phyloP scores from a whole-genome alignment of 2,888 invertebrate genomes.

The Anticlea derivata region DNA sequence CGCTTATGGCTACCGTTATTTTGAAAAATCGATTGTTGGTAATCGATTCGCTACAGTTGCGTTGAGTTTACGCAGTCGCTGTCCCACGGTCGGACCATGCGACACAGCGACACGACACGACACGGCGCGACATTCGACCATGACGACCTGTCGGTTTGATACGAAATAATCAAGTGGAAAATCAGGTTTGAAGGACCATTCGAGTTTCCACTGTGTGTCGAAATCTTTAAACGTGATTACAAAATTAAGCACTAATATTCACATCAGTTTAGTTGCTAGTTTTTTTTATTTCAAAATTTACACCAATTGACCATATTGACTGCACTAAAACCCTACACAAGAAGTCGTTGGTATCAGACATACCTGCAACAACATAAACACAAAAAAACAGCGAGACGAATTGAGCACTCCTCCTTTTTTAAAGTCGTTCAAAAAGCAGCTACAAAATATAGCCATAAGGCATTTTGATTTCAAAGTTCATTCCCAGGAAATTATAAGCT shows the following conservation, averaged over 20 bases:
- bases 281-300: no score
- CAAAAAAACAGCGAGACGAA: no score
- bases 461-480: slow-evolving; percentile 9
- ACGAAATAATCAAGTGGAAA: slow-evolving; percentile 66
- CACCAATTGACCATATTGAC: no score
- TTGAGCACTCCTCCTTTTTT: no score
- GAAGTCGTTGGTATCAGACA: no score
- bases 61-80: slow-evolving; percentile 69
- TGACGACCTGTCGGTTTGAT: slow-evolving; percentile 54
- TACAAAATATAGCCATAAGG: background rate
- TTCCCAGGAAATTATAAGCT: slow-evolving; percentile 16
- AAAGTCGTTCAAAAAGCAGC: no score
- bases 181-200: slow-evolving; percentile 67
- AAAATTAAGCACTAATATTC: background rate
- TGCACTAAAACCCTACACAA: no score
- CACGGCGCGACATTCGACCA: slow-evolving; percentile 45
- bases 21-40: slow-evolving; percentile 77
- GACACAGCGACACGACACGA: slow-evolving; percentile 33
- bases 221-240: slow-evolving; percentile 41
- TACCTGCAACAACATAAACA: no score
- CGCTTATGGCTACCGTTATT: slow-evolving; percentile 77
- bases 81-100: slow-evolving; percentile 71
- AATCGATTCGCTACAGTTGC: slow-evolving; percentile 79
- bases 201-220: slow-evolving; percentile 56
- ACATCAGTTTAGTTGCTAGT: no score